Evolutionary conservation across 2,888 invertebrate species (phyloP).

Genomic region (Myopa testacea): DNA sequence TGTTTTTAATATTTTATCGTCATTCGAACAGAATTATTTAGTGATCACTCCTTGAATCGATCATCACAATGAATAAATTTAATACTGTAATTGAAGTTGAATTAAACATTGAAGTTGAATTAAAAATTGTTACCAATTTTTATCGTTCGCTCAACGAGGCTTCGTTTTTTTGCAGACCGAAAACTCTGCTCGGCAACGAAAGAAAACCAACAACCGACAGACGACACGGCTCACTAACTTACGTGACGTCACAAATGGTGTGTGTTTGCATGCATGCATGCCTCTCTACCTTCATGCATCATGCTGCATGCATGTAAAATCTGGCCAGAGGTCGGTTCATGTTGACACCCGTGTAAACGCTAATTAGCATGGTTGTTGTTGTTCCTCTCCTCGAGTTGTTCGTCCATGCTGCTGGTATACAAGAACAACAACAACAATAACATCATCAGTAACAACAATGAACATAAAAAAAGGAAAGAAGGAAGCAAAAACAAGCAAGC

Average conservation of each 20-base stretch:
- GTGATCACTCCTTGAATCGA: not conserved
- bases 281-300: not conserved
- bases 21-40: no score
- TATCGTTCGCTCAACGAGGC: not conserved
- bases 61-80: not conserved
- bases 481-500: not conserved
- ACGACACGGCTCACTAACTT: not conserved
- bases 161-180: no score
- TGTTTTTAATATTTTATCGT: no score
- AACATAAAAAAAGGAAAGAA: not conserved
- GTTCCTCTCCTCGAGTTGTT: no score
- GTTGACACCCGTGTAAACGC: conserved; percentile 49
- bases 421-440: conserved; percentile 6
- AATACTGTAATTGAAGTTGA: not conserved
- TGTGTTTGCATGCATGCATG: not conserved
- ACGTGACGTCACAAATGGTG: conserved; percentile 16
- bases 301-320: conserved; percentile 13
- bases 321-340: conserved; percentile 49
- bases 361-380: conserved; percentile 27
- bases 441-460: not conserved
- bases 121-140: not conserved
- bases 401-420: not conserved
- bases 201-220: no score
- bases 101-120: not conserved
- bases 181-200: no score